Base-by-base conservation (phyloP, 2,888 invertebrate genomes). In the Stegophylla sp. region DNA sequence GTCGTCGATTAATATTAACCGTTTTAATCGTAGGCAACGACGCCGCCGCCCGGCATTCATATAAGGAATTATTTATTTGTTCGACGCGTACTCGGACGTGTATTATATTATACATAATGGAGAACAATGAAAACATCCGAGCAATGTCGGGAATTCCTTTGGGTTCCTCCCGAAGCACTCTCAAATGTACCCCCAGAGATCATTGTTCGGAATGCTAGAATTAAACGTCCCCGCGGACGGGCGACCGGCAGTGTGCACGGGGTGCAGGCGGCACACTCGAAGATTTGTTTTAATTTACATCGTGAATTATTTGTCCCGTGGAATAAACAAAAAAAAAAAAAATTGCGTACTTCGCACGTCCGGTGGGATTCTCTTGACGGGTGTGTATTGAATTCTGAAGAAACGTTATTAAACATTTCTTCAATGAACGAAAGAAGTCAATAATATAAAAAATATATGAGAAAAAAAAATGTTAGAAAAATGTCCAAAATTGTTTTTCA, bases 201-300 rank as follows among this genome's bases (percentile, higher is more conserved):
- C 61, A 20, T 61, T 20, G 26, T 15, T 13, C 28, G 73, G 73
- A 74, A 74, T 61, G 71, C 56, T 7, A 7, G 56, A 26, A 72
- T 26, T 26, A 45, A 72, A 72, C 56, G 26, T 59, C 51, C n/a
- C 34, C 69, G 51, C 69, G 51, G 23, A 17, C 34, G 34, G 51
- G 7, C 12, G 23, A n/a, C 41, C 43, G 1, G 20, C 59, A 5
- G 7, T 34, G 7, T 34, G 23, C 53, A 1, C n/a, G 20, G 53
- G n/a, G 15, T 15, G 48, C 4, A 15, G 4, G 71, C 15, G 56
- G 41, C n/a, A 23, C 56, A 15, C 4, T n/a, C n/a, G 17, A 26
- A 26, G 26, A 72, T 72, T 72, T 72, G 59, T 72, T 72, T 72
- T 45, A 72, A 59, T 72, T 72, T 72, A n/a, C 43, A 12, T 26